Conservation (phyloP, 2,888 invertebrate species). For the Macaria liturata region DNA sequence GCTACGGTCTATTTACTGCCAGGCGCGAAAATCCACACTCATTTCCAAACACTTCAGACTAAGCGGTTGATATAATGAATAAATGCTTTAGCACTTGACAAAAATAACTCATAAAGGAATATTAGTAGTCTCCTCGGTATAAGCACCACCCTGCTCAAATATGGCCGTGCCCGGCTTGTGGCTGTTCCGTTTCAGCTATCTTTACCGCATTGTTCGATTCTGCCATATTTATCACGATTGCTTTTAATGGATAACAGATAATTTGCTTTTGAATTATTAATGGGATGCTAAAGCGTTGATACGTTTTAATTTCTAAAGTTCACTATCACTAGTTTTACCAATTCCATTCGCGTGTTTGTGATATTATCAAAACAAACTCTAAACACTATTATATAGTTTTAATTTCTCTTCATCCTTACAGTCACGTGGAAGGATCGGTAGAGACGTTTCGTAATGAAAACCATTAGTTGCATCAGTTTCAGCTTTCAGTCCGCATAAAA, state of each 20-base stretch:
- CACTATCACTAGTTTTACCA: too few species aligned
- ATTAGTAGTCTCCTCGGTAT: too few species aligned
- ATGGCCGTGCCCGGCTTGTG: slow-evolving; percentile 12
- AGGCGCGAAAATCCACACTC: too few species aligned
- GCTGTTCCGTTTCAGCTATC: slow-evolving; percentile 9
- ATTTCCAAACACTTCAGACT: too few species aligned
- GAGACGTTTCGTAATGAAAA: slow-evolving; percentile 15
- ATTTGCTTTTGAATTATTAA: slow-evolving; percentile 16
- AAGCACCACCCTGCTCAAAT: slow-evolving; percentile 2
- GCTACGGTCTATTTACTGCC: too few species aligned
- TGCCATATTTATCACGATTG: slow-evolving; percentile 6
- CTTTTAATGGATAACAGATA: slow-evolving; percentile 11
- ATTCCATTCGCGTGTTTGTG: too few species aligned
- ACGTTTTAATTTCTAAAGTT: background rate
- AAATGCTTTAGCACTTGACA: too few species aligned
- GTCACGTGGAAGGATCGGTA: background rate
- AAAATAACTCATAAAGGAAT: too few species aligned
- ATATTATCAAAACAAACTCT: too few species aligned
- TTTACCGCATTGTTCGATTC: slow-evolving; percentile 15
- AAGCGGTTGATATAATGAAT: too few species aligned
- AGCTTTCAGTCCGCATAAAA: slow-evolving; percentile 19
- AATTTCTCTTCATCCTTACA: background rate
- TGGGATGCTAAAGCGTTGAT: slow-evolving; percentile 2
- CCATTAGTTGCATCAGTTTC: slow-evolving; percentile 17
- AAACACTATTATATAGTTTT: slow-evolving; percentile 1